Conservation (phyloP, 2,113 vertebrate genomes). For the Ahaetulla prasina region DNA sequence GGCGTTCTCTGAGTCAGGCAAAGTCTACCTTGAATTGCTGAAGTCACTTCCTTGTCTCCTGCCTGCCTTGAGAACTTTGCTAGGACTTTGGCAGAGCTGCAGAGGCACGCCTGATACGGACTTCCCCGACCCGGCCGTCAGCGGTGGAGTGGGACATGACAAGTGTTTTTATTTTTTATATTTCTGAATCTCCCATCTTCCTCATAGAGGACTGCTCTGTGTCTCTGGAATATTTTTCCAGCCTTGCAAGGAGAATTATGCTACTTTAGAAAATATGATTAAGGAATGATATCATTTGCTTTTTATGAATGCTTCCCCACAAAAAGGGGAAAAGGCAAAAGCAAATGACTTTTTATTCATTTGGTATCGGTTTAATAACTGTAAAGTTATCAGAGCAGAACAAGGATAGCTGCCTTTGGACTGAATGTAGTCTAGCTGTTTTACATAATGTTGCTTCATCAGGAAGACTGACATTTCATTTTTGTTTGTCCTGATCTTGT, state of each 20-base stretch:
- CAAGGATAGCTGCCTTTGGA: background rate
- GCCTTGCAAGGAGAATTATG: background rate
- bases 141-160: no score
- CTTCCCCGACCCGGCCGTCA: no score
- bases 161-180: background rate
- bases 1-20: no score
- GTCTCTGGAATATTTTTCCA: background rate
- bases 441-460: background rate
- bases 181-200: background rate
- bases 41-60: no score
- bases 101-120: no score
- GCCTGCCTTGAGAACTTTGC: no score
- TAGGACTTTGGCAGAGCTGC: no score
- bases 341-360: constrained; percentile 23
- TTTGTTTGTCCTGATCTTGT: background rate
- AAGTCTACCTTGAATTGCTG: no score
- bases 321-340: background rate
- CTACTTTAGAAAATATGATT: background rate
- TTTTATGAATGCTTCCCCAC: background rate
- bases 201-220: background rate
- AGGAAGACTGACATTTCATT: background rate
- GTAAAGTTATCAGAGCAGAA: background rate
- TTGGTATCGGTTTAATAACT: background rate
- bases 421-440: background rate
- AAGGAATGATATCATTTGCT: background rate